phyloP scores from a whole-genome alignment of 1,140 invertebrate genomes.

The Fopius arisanus region DNA sequence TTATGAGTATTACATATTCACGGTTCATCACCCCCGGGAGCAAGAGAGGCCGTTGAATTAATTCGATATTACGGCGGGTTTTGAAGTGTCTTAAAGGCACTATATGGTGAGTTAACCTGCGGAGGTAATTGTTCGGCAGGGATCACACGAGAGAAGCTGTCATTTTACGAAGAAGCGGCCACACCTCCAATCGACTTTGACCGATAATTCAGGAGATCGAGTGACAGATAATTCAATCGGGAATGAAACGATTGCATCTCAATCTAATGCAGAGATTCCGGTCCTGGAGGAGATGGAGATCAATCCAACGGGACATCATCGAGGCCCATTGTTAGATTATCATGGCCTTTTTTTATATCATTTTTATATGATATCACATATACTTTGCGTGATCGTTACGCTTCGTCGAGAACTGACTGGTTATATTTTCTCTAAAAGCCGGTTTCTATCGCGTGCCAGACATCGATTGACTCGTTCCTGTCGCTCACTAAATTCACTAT shows the following conservation, averaged over 20 bases:
- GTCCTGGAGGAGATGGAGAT: neutral
- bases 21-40: neutral
- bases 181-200: neutral
- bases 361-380: neutral
- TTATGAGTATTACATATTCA: neutral
- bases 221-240: neutral
- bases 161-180: neutral
- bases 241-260: neutral
- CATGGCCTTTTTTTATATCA: too few relatives aligned
- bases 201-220: neutral
- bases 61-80: neutral
- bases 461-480: constrained; percentile 19
- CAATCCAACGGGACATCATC: neutral
- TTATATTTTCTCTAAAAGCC: constrained; percentile 16
- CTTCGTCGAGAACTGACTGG: neutral
- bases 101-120: neutral
- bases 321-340: neutral
- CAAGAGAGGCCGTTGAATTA: neutral
- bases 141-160: neutral
- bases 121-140: neutral
- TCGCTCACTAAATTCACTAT: constrained; percentile 11
- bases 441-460: constrained; percentile 26
- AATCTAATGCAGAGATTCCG: neutral
- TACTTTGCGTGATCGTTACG: constrained; percentile 5
- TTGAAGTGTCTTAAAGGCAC: neutral